Percentiles rank a stretch among this genome's conserved stretches.
Evolutionary conservation across 2,888 invertebrate species (phyloP).

Genomic region (Lottia scabra): DNA sequence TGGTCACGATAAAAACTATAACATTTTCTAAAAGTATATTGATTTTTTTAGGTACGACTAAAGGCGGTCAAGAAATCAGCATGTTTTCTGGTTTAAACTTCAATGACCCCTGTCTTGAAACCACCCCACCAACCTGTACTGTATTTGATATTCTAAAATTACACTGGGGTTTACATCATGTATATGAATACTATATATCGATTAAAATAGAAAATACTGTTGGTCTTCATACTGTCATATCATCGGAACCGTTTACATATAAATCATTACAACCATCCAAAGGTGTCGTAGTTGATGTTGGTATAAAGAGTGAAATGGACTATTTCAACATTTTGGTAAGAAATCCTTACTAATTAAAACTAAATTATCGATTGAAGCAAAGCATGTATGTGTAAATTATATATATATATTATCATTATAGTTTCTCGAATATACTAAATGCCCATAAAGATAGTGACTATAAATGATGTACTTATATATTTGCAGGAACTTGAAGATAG

Average conservation of each 20-base stretch:
- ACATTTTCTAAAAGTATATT: too few species aligned
- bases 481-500: conserved; percentile 37
- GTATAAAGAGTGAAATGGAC: not conserved
- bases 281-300: not conserved
- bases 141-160: not conserved
- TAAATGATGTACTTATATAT: not conserved
- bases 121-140: not conserved
- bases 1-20: too few species aligned
- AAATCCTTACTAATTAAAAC: too few species aligned
- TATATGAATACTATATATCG: not conserved
- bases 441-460: too few species aligned
- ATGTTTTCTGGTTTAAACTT: too few species aligned
- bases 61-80: too few species aligned
- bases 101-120: not conserved
- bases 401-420: too few species aligned
- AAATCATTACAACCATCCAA: not conserved
- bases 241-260: not conserved
- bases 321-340: not conserved
- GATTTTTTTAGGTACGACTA: too few species aligned
- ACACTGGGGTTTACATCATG: not conserved
- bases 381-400: too few species aligned
- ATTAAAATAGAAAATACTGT: not conserved
- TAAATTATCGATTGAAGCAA: too few species aligned
- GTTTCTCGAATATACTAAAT: too few species aligned
- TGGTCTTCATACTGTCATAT: not conserved